Evolutionary conservation across 1,140 invertebrate species (phyloP).

Genomic region (Euglossa dilemma): DNA sequence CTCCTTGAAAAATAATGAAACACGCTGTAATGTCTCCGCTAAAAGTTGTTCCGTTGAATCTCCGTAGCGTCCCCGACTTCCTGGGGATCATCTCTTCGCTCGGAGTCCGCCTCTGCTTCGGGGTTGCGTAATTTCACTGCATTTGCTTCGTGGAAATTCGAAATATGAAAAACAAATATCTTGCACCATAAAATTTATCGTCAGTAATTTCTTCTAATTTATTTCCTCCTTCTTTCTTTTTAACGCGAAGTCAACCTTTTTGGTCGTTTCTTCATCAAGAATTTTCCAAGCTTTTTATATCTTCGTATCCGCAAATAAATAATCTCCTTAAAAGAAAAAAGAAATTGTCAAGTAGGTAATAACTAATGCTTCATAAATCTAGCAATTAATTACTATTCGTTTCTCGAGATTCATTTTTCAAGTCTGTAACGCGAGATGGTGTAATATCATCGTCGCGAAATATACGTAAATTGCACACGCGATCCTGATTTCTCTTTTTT

Average conservation of each 20-base stretch:
- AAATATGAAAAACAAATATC: not conserved
- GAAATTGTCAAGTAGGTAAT: too few relatives aligned
- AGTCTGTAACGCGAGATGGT: not conserved
- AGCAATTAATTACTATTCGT: not conserved
- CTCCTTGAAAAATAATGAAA: slow-evolving; percentile 38
- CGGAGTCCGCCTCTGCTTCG: not conserved
- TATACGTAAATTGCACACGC: not conserved
- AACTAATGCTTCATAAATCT: not conserved
- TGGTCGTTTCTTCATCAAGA: not conserved
- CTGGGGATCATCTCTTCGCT: not conserved
- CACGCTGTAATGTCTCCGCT: slow-evolving; percentile 42
- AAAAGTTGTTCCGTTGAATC: slow-evolving; percentile 20
- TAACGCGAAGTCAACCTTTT: not conserved
- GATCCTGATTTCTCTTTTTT: not conserved
- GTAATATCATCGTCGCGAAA: not conserved
- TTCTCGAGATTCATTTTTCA: too few relatives aligned
- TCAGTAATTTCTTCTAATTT: not conserved
- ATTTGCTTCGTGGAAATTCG: not conserved
- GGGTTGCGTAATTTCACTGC: not conserved
- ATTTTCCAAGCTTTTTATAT: not conserved
- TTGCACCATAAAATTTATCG: not conserved
- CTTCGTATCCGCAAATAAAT: not conserved
- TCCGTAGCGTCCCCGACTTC: slow-evolving; percentile 3
- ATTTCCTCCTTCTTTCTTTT: not conserved
- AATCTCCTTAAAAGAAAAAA: not conserved